These are phyloP conservation scores for Coluber constrictor DNA, from an alignment of 2,797 vertebrate species.

Conservation along the genomic window DNA sequence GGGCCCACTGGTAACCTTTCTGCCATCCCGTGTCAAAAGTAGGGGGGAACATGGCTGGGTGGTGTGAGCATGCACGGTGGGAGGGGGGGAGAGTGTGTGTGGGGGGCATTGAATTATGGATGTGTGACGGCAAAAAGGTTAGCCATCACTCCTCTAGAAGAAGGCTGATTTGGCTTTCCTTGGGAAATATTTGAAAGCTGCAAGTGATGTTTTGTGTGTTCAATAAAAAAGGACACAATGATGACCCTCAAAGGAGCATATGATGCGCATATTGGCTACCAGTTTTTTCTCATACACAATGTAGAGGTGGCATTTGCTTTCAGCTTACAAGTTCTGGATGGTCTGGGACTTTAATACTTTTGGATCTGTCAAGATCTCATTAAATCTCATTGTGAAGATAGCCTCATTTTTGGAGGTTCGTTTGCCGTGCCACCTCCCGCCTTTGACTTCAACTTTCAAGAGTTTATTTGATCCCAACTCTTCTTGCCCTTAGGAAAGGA, in stretches of 20 bases:
- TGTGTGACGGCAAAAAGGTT: no score
- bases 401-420: neutral
- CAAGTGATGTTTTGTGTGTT: neutral
- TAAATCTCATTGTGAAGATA: neutral
- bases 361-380: neutral
- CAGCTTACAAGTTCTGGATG: neutral
- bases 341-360: neutral
- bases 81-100: rapidly evolving
- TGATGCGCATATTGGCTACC: neutral
- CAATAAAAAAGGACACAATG: neutral
- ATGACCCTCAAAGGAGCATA: neutral
- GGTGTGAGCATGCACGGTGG: no score
- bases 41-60: no score
- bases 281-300: neutral
- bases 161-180: neutral
- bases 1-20: no score
- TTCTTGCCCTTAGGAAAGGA: neutral
- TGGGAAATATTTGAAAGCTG: neutral
- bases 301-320: neutral
- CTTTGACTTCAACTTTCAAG: neutral
- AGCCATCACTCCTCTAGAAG: neutral
- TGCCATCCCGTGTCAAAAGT: no score
- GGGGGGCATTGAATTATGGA: no score
- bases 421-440: neutral
- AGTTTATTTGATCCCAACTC: neutral